Conservation (phyloP, 92 coral and sea anemone genomes). For the Paragorgia papillata region DNA sequence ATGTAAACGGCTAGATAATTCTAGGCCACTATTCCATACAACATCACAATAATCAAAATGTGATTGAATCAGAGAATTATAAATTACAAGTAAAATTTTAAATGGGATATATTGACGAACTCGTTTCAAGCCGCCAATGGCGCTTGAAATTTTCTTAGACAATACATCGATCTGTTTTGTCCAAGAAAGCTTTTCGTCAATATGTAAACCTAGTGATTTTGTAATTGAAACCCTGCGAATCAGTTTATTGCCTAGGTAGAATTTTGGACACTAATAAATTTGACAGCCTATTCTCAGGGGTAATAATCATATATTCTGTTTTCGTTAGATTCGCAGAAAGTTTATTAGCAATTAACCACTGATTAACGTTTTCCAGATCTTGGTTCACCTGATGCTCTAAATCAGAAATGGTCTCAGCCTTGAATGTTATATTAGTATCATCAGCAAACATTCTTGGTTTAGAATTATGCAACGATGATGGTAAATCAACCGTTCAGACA, state of each 20-base stretch:
- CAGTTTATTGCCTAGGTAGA: neutral
- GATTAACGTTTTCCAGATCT: neutral
- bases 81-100: no score
- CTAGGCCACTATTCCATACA: no score
- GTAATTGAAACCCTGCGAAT: neutral
- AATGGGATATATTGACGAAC: no score
- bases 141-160: no score
- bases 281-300: conserved; percentile 2
- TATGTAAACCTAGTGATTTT: neutral
- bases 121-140: no score
- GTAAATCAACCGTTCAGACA: conserved; percentile 8
- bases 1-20: no score
- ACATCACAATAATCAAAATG: no score
- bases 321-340: conserved; percentile 7
- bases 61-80: no score
- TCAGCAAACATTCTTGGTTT: conserved; percentile 25
- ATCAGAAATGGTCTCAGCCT: neutral
- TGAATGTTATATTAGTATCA: conserved; percentile 16
- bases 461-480: neutral
- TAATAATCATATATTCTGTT: conserved; percentile 28
- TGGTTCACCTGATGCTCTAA: conserved; percentile 3
- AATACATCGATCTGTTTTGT: no score
- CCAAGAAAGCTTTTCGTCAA: no score
- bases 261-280: neutral
- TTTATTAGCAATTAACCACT: conserved; percentile 10